Evolutionary conservation across 2,113 vertebrate species (phyloP).

Genomic region (Eudorcas thomsonii): DNA sequence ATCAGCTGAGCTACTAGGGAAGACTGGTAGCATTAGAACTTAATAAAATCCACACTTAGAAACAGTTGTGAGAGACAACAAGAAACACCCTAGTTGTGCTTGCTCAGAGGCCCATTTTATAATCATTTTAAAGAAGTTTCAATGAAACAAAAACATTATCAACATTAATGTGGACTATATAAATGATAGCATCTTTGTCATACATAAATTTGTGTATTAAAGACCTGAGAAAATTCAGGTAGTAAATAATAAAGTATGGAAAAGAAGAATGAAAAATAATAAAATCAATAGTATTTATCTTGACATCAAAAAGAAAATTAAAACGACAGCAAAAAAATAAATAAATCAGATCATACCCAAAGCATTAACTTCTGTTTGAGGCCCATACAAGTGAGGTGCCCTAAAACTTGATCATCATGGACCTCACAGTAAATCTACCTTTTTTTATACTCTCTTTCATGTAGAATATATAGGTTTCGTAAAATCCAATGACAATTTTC

Average conservation of each 20-base stretch:
- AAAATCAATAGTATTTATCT: not conserved
- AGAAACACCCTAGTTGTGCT: not conserved
- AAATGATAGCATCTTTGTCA: not conserved
- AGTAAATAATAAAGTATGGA: not conserved
- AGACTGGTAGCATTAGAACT: not conserved
- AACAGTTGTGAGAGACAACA: not conserved
- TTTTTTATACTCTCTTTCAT: not conserved
- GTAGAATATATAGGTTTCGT: not conserved
- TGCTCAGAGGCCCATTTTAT: not conserved
- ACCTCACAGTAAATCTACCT: not conserved
- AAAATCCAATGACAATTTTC: not conserved
- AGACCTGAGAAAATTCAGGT: not conserved
- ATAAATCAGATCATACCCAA: not conserved
- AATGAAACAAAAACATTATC: not conserved
- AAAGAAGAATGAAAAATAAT: not conserved
- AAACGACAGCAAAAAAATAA: not conserved
- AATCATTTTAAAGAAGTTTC: not conserved
- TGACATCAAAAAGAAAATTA: not conserved
- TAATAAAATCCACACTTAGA: not conserved
- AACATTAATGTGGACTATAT: not conserved
- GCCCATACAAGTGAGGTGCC: not conserved
- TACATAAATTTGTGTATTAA: not conserved
- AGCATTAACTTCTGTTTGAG: not conserved
- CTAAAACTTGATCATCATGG: not conserved
- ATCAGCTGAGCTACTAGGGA: not conserved